Base-by-base conservation (phyloP, 1,140 invertebrate genomes). In the Drosophila guanche region DNA sequence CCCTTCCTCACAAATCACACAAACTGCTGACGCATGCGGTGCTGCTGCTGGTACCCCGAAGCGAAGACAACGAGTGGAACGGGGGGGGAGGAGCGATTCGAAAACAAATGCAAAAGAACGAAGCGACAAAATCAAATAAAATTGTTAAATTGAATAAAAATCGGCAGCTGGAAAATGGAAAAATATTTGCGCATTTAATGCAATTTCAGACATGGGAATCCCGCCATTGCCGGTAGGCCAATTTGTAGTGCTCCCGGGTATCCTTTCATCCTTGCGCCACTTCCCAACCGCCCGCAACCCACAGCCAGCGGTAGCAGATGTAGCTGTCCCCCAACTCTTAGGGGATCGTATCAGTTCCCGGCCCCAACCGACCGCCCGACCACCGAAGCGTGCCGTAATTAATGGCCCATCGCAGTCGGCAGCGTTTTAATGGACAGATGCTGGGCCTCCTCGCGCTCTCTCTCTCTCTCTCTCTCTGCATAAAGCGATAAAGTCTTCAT, bases 81-180 rank as follows among this genome's bases (percentile, higher is more conserved):
- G 16, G 1, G 16, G 1, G 16, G 16, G 16, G 16, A 20, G 1
- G 16, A 56, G 40, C 45, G 55, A 37, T 37, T 40, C 41, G 23
- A 41, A 48, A 76, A 80, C 52, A 72, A 80, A 51, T 45, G 37
- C 48, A 54, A 81, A 81, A 69, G 48, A 50, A 4, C 52, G 60
- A 20, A 20, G 69, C 61, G 66, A 74, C 54, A 42, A 78, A 81
- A 86, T 86, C 81, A 86, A 86, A 86, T 86, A 81, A 86, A 86
- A 86, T 86, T 88, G 83, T 86, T 86, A 88, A 86, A 86, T 86
- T 86, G 74, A 86, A 86, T 86, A 74, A 86, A 85, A 86, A 88
- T 86, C 83, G 83, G 60, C 70, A 79, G 62, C 76, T 79, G 80
- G 67, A 84, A 84, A 74, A 83, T 65, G 43, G 55, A 55, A 80